A percentile compares a stretch with the other conserved stretches of the same genome.
phyloP scores from a whole-genome alignment of 2,113 vertebrate species.

The Nothoprocta perdicaria region DNA sequence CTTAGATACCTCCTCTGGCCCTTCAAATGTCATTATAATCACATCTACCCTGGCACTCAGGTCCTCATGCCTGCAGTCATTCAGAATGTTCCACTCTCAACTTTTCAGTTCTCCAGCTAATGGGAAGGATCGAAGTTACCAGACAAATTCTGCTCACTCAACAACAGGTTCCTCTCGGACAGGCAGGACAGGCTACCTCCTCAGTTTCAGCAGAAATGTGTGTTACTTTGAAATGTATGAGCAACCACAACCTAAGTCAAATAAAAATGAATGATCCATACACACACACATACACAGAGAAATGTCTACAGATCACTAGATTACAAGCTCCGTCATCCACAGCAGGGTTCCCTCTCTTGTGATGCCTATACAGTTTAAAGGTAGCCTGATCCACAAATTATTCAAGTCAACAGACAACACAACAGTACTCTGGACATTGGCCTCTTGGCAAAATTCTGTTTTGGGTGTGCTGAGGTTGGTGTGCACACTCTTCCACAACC shows the following conservation, averaged over 20 bases:
- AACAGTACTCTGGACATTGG: background rate
- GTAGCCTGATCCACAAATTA: background rate
- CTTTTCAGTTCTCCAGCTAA: background rate
- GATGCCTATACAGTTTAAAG: background rate
- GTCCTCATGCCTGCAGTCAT: background rate
- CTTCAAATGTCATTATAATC: background rate
- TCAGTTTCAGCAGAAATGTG: background rate
- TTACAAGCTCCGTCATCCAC: accelerated
- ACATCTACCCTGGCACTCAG: background rate
- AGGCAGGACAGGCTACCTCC: accelerated
- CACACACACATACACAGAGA: background rate
- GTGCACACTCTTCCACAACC: background rate
- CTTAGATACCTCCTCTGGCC: background rate
- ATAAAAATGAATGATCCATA: background rate
- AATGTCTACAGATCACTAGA: accelerated
- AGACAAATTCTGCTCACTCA: background rate
- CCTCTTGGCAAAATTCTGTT: background rate
- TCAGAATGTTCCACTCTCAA: background rate
- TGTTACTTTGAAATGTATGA: background rate
- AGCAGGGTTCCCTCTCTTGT: background rate
- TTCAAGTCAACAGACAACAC: background rate
- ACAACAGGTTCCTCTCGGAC: background rate
- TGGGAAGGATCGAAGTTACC: background rate
- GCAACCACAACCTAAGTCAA: background rate
- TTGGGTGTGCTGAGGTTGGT: background rate